Conservation (phyloP, 2,797 vertebrate species). For the Coccyzus lansbergi region DNA sequence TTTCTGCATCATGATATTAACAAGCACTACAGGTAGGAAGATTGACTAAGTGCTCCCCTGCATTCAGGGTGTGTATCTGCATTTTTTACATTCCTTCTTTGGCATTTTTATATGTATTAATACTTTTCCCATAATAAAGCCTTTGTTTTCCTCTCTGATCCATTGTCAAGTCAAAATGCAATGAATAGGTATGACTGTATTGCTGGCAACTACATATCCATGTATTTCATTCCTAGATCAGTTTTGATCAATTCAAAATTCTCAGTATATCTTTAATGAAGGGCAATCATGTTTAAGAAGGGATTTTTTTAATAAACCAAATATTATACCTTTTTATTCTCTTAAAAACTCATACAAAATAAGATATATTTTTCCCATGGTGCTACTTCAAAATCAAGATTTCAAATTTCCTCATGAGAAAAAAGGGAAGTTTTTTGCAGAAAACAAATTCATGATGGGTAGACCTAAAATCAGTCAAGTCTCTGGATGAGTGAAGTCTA, state of each 20-base stretch:
- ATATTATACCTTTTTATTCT: neutral
- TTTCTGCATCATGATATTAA: neutral
- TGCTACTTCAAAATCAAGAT: neutral
- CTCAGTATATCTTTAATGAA: neutral
- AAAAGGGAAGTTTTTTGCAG: neutral
- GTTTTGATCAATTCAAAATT: neutral
- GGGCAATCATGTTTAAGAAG: neutral
- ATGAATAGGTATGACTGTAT: neutral
- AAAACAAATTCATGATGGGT: neutral
- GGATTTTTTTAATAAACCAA: neutral
- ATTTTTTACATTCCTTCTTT: neutral
- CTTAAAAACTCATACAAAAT: neutral
- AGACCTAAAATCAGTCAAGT: neutral
- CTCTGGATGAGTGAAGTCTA: neutral
- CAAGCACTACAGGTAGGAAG: neutral
- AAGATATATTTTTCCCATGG: neutral
- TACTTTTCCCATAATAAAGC: neutral
- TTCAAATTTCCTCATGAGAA: neutral
- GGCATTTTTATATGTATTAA: neutral
- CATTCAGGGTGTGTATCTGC: neutral
- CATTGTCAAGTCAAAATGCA: neutral
- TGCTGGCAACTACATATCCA: neutral
- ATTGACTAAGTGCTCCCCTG: neutral
- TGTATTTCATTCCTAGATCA: neutral
- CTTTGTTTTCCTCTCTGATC: slow-evolving; percentile 5